Evolutionary conservation across 2,797 vertebrate species (phyloP).

Genomic region (Neosilurus mollespiculum): DNA sequence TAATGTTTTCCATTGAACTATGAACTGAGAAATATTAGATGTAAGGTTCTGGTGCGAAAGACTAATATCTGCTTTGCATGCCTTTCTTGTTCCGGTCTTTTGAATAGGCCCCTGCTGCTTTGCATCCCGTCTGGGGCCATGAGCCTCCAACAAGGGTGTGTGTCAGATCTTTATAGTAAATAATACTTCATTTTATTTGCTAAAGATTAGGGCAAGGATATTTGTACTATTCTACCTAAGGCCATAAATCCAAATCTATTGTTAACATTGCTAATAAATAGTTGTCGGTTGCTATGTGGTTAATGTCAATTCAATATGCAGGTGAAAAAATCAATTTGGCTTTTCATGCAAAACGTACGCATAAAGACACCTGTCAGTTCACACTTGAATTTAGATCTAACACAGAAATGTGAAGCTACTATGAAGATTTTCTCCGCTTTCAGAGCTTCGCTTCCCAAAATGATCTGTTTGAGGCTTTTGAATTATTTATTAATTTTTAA

Average conservation of each 20-base stretch:
- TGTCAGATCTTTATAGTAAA: conserved; percentile 6
- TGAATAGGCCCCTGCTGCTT: conserved; percentile 49
- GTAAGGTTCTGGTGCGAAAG: neutral
- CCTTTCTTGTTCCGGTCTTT: conserved; percentile 21
- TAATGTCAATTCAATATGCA: conserved; percentile 2
- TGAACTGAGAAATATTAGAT: neutral
- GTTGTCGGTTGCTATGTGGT: conserved; percentile 7
- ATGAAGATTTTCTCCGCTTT: neutral
- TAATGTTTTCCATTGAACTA: neutral
- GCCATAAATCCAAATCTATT: neutral
- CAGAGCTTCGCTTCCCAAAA: neutral
- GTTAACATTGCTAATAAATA: neutral
- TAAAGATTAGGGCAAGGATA: neutral
- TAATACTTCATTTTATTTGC: conserved; percentile 1
- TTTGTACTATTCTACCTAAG: conserved; percentile 1
- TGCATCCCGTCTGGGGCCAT: conserved; percentile 31
- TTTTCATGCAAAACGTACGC: neutral
- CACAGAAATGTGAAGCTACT: neutral
- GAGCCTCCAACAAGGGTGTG: conserved; percentile 13
- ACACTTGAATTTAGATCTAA: conserved; percentile 12
- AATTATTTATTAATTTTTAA: neutral
- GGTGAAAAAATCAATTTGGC: neutral
- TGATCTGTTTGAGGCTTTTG: neutral
- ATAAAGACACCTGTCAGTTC: conserved; percentile 10
- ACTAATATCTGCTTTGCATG: conserved; percentile 43